phyloP scores from a whole-genome alignment of 2,113 vertebrate species.

The Podarcis raffonei region DNA sequence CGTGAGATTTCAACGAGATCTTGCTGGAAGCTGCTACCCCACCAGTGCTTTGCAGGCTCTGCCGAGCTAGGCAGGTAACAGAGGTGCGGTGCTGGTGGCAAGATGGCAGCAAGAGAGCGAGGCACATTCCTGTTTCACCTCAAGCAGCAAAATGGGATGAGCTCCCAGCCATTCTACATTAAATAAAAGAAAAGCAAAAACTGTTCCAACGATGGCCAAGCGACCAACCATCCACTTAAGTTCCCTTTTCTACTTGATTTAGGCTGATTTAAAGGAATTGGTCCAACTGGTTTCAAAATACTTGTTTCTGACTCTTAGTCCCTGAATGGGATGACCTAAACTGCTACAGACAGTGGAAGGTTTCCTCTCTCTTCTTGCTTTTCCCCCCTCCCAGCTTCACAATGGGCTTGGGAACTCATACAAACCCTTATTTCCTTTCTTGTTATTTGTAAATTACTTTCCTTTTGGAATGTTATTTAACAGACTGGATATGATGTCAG shows the following conservation, averaged over 20 bases:
- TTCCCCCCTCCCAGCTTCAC: slow-evolving; percentile 30
- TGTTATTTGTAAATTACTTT: slow-evolving; percentile 67
- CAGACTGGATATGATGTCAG: slow-evolving; percentile 62
- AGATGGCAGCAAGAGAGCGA: no score
- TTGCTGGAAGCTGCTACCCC: no score
- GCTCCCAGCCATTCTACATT: not conserved
- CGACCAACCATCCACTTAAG: no score
- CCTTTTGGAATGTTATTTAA: slow-evolving; percentile 61
- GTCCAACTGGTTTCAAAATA: not conserved
- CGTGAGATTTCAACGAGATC: no score
- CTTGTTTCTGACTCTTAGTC: not conserved
- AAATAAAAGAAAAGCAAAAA: not conserved
- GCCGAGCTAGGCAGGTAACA: no score
- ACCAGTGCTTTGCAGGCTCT: no score
- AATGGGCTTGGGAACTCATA: slow-evolving; percentile 61
- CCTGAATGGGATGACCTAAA: slow-evolving; percentile 41
- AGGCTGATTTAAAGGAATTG: not conserved
- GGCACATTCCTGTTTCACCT: no score
- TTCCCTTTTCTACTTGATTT: not conserved
- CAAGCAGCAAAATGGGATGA: no score
- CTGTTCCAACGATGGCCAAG: not conserved
- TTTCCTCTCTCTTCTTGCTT: not conserved
- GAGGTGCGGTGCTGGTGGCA: no score
- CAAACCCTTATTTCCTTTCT: slow-evolving; percentile 67
- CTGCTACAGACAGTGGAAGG: slow-evolving; percentile 45